phyloP scores from a whole-genome alignment of 2,113 vertebrate species.

The Cnemophilus loriae region DNA sequence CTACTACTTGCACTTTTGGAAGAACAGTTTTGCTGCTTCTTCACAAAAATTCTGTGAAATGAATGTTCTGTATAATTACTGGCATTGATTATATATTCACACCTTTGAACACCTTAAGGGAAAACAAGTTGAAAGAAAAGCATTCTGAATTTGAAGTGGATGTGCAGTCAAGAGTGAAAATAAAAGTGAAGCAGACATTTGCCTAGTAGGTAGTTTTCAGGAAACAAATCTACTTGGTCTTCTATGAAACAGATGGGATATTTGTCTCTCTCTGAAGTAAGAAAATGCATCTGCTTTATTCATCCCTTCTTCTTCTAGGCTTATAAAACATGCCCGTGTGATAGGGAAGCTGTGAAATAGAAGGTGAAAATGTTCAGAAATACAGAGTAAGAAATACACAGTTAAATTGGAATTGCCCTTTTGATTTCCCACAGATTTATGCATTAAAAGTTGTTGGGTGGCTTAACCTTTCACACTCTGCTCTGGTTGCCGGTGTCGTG shows the following conservation, averaged over 20 bases:
- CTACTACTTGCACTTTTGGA: neutral
- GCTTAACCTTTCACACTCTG: neutral
- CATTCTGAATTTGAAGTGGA: slow-evolving; percentile 5
- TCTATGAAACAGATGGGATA: neutral
- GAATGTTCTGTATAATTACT: neutral
- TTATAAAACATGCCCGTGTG: neutral
- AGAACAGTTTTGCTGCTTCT: neutral
- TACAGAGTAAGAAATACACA: neutral
- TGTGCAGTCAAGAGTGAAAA: slow-evolving; percentile 25
- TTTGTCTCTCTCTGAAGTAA: slow-evolving; percentile 22
- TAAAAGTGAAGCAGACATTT: slow-evolving; percentile 27
- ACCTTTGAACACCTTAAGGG: slow-evolving; percentile 12
- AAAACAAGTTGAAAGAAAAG: slow-evolving; percentile 30
- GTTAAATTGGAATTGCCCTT: neutral
- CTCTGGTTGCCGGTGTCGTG: rapidly evolving
- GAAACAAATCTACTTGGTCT: neutral
- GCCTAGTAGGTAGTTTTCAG: slow-evolving; percentile 1
- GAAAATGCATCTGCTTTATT: slow-evolving; percentile 20
- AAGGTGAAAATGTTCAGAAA: neutral
- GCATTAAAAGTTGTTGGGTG: neutral
- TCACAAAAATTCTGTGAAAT: neutral
- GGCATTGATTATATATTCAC: neutral
- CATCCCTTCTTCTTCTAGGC: neutral
- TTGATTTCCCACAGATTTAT: neutral
- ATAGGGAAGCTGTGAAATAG: neutral